phyloP scores from a whole-genome alignment of 2,113 vertebrate species.

The Elaphurus davidianus region DNA sequence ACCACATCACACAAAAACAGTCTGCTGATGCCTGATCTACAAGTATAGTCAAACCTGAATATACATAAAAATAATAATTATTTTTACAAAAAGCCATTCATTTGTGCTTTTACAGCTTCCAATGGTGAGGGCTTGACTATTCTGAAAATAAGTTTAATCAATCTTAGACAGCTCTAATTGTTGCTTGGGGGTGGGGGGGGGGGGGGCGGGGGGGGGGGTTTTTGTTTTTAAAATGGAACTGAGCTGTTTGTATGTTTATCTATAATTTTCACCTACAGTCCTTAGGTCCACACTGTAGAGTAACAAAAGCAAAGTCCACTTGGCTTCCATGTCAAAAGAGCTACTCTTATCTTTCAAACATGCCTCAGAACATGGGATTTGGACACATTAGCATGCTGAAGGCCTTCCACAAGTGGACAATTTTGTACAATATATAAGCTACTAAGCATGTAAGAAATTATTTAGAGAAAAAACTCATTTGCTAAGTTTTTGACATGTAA shows the following conservation, averaged over 20 bases:
- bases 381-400: not conserved
- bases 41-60: not conserved
- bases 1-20: not conserved
- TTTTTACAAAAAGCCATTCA: not conserved
- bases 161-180: not conserved
- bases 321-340: not conserved
- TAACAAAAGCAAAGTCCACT: not conserved
- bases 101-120: not conserved
- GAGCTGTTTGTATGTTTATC: not conserved
- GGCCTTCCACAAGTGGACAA: not conserved
- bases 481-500: not conserved
- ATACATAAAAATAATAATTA: not conserved
- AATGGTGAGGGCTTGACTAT: not conserved
- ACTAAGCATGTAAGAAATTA: not conserved
- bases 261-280: not conserved
- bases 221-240: no score
- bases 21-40: not conserved
- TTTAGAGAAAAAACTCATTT: not conserved
- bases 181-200: not conserved
- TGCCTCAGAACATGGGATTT: not conserved
- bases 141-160: not conserved
- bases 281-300: not conserved
- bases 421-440: not conserved
- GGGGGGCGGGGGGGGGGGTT: accelerated
- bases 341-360: not conserved